Evolutionary conservation across 1,140 invertebrate species (phyloP), one percentile per base, ranked within the genome.

Genomic region (Helicoverpa zea): DNA sequence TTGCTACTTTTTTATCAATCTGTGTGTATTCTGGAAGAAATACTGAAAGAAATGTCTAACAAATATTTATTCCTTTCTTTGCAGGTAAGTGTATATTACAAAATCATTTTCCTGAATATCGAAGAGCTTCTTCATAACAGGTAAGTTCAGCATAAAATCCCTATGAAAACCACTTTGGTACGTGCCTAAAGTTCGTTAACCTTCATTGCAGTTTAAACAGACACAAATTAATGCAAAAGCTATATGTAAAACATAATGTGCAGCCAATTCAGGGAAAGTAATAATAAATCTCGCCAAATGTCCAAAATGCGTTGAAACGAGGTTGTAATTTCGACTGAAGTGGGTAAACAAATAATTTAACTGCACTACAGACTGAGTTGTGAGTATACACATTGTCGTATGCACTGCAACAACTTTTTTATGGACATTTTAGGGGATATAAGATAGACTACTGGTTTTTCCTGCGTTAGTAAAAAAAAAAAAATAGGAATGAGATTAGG

Each of bases 261-360:
- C 14, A 11, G 61, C 49, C 11, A 11, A 52, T 75, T 75, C 73
- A 11, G 58, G 49, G 73, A 75, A 75, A 63, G 43, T 63, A 13
- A 0, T 9, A 63, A 78, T 78, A 66, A 79, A 79, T 79, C 61
- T 58, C 13, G 3, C 14, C 18, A 68, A 58, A 58, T 16, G 49
- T n/a, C 12, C 30, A 70, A 64, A 64, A 35, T 49, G 23, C 47
- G 66, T 70, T 54, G 13, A 52, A 80, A 63, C 43, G 68, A 73
- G 68, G 52, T 54, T 80, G 66, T 78, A 73, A 61, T 73, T 73
- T 68, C n/a, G 23, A 16, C 35, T 68, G 52, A 30, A 72, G 68
- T 51, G 35, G 29, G 68, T 80, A 80, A 80, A 80, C 78, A 73
- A 80, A 63, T 64, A 23, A 79, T 79, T 79, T 72, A 58, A 12